Conservation (phyloP, 2,888 invertebrate species). For the Nomada hirtipes region DNA sequence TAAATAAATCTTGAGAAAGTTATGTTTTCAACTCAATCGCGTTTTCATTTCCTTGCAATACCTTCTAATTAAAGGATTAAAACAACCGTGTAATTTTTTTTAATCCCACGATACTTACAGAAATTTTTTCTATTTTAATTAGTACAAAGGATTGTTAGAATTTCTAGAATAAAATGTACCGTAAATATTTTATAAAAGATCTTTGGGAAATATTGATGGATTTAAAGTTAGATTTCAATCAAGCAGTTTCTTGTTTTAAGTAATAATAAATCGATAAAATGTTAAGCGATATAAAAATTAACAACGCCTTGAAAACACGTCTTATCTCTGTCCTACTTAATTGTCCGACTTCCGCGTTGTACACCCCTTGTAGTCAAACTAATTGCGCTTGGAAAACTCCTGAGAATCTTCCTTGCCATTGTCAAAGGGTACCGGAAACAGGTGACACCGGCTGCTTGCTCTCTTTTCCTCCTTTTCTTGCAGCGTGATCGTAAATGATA, state of each 20-base stretch:
- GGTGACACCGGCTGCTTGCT: conserved; percentile 25
- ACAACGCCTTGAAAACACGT: not conserved
- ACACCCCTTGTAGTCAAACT: conserved; percentile 22
- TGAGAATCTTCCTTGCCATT: conserved; percentile 58
- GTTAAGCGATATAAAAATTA: not conserved
- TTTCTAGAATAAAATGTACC: not conserved
- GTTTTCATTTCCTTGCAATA: not conserved
- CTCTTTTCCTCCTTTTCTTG: conserved; percentile 2
- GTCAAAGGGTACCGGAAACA: conserved; percentile 52
- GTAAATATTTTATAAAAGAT: not conserved
- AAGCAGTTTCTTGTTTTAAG: not conserved
- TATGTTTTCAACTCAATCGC: not conserved
- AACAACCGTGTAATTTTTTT: too few species aligned
- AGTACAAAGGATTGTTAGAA: too few species aligned
- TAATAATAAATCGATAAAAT: not conserved
- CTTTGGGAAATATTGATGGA: not conserved
- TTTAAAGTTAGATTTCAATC: not conserved
- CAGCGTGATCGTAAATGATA: too few species aligned
- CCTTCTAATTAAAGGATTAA: too few species aligned
- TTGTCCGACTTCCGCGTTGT: conserved; percentile 53
- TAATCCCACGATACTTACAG: too few species aligned
- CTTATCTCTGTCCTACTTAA: conserved; percentile 36
- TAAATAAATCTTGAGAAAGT: not conserved
- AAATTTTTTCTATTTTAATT: too few species aligned
- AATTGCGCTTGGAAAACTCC: conserved; percentile 58